phyloP scores from a whole-genome alignment of 1,140 invertebrate species.

The Zaprionus taronus region DNA sequence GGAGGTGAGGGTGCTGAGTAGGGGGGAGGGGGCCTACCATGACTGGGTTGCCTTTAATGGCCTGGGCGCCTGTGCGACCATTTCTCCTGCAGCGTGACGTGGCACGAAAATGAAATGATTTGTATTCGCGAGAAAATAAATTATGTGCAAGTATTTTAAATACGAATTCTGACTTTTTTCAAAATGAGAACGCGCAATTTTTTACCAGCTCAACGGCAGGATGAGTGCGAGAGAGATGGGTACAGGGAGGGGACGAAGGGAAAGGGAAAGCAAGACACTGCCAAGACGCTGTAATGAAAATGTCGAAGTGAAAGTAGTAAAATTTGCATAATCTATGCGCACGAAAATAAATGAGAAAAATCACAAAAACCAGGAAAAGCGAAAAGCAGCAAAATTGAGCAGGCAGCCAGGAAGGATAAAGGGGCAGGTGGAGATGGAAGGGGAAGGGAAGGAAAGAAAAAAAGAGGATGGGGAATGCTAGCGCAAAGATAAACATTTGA shows the following conservation, averaged over 20 bases:
- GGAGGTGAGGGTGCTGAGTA: background rate
- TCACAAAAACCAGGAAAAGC: constrained; percentile 44
- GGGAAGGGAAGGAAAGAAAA: background rate
- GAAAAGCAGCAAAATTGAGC: background rate
- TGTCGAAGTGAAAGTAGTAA: constrained; percentile 83
- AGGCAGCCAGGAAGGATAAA: background rate
- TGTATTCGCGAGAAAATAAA: constrained; percentile 81
- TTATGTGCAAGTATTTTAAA: constrained; percentile 83
- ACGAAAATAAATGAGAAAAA: constrained; percentile 81
- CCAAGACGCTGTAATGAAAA: constrained; percentile 71
- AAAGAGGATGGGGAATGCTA: constrained; percentile 1
- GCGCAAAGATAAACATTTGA: constrained; percentile 77
- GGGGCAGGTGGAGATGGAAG: background rate
- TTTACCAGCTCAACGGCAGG: constrained; percentile 41
- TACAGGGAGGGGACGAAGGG: background rate
- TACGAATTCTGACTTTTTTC: constrained; percentile 62
- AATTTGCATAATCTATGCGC: constrained; percentile 82
- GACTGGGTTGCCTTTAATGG: constrained; percentile 57
- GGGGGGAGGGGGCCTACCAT: background rate
- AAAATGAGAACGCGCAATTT: constrained; percentile 74
- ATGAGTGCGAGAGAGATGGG: background rate
- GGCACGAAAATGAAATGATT: constrained; percentile 81
- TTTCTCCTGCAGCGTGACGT: constrained; percentile 56
- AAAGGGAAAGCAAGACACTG: constrained; percentile 32
- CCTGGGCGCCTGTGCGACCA: constrained; percentile 35